Conservation (phyloP, 2,888 invertebrate species). For the Drosophila conformis region DNA sequence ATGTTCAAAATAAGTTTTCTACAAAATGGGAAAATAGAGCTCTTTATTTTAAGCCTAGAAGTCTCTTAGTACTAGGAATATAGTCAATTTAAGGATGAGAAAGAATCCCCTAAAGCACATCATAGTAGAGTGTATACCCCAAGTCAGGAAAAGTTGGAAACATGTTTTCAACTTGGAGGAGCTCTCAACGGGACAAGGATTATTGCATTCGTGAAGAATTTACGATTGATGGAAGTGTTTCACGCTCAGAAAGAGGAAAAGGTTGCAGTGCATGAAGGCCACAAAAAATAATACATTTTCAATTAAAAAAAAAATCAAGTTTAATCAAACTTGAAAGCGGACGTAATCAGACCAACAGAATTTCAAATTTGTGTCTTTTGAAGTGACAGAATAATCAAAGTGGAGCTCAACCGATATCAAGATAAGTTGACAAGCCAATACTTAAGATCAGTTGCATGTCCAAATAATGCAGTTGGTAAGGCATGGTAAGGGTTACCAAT, state of each 20-base stretch:
- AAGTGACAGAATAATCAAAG: conserved; percentile 26
- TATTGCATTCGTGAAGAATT: not conserved
- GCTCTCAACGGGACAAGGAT: not conserved
- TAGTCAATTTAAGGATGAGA: not conserved
- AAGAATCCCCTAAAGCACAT: not conserved
- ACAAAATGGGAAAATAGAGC: not conserved
- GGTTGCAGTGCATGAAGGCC: too few relatives aligned
- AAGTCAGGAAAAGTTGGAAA: not conserved
- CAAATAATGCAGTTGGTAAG: conserved; percentile 18
- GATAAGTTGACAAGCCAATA: conserved; percentile 29
- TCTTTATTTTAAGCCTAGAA: not conserved
- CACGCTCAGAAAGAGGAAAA: not conserved
- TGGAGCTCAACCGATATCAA: conserved; percentile 3
- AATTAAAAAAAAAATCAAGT: not conserved
- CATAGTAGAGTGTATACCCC: not conserved
- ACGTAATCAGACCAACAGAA: conserved; percentile 3
- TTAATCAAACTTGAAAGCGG: conserved; percentile 5
- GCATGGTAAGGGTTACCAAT: not conserved
- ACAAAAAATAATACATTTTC: not conserved
- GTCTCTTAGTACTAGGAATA: too few relatives aligned
- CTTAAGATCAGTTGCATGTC: conserved; percentile 21
- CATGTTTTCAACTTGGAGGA: not conserved
- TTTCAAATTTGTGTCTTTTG: conserved; percentile 4
- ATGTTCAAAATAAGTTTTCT: not conserved
- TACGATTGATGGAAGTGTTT: not conserved